Evolutionary conservation across 1,140 invertebrate species (phyloP).

Genomic region (Nomia melanderi): DNA sequence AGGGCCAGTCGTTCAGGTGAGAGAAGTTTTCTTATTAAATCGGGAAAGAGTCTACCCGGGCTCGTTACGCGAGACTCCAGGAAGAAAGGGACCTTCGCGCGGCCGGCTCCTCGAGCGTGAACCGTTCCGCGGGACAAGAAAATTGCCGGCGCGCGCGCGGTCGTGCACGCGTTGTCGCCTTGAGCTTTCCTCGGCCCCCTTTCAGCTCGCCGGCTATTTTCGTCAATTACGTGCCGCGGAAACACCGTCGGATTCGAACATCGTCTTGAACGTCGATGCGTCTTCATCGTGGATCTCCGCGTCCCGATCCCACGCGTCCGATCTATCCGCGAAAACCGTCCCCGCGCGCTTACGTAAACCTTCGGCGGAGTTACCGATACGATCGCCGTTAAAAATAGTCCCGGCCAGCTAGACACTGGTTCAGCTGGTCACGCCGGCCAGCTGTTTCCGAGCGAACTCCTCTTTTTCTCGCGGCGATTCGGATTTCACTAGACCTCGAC

Average conservation of each 20-base stretch:
- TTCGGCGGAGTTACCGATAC: conserved; percentile 3
- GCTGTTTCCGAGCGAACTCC: too few relatives aligned
- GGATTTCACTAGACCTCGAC: too few relatives aligned
- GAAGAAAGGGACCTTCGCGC: not conserved
- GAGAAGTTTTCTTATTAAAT: conserved; percentile 29
- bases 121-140: conserved; percentile 13
- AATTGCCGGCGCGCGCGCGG: not conserved
- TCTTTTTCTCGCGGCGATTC: too few relatives aligned
- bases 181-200: not conserved
- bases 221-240: conserved; percentile 8
- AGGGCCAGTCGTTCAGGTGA: conserved; percentile 75
- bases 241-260: too few relatives aligned
- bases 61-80: not conserved
- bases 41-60: not conserved
- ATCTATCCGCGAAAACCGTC: not conserved
- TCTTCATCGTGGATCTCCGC: too few relatives aligned
- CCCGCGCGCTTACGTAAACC: not conserved
- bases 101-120: conserved; percentile 1
- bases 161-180: not conserved
- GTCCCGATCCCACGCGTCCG: too few relatives aligned
- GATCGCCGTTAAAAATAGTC: conserved; percentile 38
- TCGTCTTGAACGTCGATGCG: too few relatives aligned
- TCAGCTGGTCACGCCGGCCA: too few relatives aligned
- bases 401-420: too few relatives aligned
- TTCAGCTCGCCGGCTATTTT: conserved; percentile 2